A percentile compares a stretch with the other conserved stretches of the same genome.
Conservation (phyloP, 1,140 invertebrate genomes). For the Drosophila gunungcola region DNA sequence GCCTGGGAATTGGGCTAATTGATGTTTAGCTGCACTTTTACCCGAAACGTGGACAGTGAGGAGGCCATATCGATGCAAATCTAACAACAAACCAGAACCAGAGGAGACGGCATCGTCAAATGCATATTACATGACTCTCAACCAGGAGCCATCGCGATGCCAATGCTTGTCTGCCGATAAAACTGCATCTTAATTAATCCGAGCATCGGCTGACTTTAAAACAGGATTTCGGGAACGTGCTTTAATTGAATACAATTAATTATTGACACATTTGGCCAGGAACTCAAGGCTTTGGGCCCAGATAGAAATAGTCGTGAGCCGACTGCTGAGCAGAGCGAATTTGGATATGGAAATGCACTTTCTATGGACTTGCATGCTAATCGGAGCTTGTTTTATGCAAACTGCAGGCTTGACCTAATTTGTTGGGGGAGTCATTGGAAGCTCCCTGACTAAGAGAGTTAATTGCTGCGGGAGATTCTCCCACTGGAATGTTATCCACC, state of each 20-base stretch:
- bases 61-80: slow-evolving; percentile 51
- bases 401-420: slow-evolving; percentile 66
- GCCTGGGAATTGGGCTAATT: slow-evolving; percentile 83
- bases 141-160: slow-evolving; percentile 10
- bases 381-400: slow-evolving; percentile 49
- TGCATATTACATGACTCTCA: slow-evolving; percentile 59
- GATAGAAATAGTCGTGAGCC: slow-evolving; percentile 64
- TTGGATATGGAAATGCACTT: slow-evolving; percentile 70
- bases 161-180: slow-evolving; percentile 38
- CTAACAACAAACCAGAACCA: slow-evolving; percentile 15
- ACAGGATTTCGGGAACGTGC: slow-evolving; percentile 34
- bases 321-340: slow-evolving; percentile 32
- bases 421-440: slow-evolving; percentile 26
- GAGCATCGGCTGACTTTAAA: slow-evolving; percentile 9
- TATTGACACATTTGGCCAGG: slow-evolving; percentile 77
- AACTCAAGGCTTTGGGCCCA: slow-evolving; percentile 34
- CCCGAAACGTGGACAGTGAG: slow-evolving; percentile 68
- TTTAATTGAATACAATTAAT: slow-evolving; percentile 83
- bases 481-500: slow-evolving; percentile 16
- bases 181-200: slow-evolving; percentile 73
- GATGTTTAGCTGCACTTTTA: slow-evolving; percentile 83
- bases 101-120: slow-evolving; percentile 17
- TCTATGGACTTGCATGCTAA: slow-evolving; percentile 45
- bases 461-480: slow-evolving; percentile 39
- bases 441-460: slow-evolving; percentile 41